Conservation (phyloP, 37 sponge, comb jelly and placozoan species). For the Hexactinellida sp. region DNA sequence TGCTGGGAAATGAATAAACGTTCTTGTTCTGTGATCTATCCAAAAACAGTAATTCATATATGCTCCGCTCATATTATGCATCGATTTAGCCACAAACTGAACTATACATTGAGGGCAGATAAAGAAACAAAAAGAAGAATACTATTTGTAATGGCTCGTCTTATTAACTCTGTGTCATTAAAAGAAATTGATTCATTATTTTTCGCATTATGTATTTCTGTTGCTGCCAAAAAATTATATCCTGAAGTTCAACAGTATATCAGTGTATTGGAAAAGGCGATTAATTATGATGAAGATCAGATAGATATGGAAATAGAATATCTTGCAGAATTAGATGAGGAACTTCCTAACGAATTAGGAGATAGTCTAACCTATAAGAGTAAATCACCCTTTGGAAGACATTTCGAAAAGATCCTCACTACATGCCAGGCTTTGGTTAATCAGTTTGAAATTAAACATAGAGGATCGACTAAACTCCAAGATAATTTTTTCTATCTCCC, state of each 20-base stretch:
- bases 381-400: no score
- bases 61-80: no score
- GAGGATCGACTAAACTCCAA: not conserved
- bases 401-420: not conserved
- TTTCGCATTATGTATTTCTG: not conserved
- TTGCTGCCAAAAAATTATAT: not conserved
- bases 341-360: not conserved
- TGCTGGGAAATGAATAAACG: no score
- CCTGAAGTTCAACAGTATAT: no score
- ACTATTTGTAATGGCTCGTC: not conserved
- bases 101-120: not conserved
- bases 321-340: not conserved
- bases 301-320: no score
- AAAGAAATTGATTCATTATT: not conserved
- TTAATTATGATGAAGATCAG: no score
- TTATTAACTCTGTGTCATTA: not conserved
- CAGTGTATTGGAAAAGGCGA: no score
- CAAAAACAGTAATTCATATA: not conserved
- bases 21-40: not conserved
- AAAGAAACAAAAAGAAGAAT: not conserved
- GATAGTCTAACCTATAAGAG: not conserved
- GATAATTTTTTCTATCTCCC: no score
- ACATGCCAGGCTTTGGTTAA: not conserved
- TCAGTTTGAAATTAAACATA: not conserved
- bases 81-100: no score